These are phyloP conservation scores for Megaceryle alcyon DNA, from an alignment of 2,797 vertebrate species.

Conservation along the genomic window DNA sequence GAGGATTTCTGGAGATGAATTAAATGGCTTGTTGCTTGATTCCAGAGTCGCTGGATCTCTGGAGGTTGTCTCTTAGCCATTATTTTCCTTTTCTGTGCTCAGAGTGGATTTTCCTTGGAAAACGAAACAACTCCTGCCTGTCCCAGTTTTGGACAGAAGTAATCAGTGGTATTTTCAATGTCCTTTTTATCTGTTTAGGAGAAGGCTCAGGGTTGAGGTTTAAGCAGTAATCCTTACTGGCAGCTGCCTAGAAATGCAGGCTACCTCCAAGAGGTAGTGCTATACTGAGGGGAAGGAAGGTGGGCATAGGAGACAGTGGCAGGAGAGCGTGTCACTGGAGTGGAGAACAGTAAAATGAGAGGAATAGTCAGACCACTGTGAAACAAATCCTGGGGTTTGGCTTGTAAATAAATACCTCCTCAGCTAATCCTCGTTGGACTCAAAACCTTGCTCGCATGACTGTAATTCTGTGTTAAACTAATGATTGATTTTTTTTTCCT, in stretches of 20 bases:
- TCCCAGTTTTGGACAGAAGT: neutral
- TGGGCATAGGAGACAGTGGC: neutral
- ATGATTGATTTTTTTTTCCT: neutral
- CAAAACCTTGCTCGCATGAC: neutral
- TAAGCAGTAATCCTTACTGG: neutral
- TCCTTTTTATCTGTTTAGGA: neutral
- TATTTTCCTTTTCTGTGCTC: neutral
- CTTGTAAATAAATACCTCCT: neutral
- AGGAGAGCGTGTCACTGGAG: neutral
- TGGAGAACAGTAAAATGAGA: neutral
- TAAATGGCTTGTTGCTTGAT: neutral
- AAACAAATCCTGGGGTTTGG: neutral
- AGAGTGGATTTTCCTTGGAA: neutral
- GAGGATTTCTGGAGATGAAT: neutral
- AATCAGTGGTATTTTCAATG: neutral
- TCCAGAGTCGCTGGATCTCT: neutral
- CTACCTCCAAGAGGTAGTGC: neutral
- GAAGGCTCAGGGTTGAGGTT: neutral
- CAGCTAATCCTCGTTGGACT: neutral
- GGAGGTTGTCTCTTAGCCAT: neutral
- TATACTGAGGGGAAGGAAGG: neutral
- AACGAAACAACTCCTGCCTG: neutral
- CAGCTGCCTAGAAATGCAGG: neutral
- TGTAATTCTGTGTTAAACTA: neutral
- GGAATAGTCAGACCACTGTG: neutral